Evolutionary conservation across 2,113 vertebrate species (phyloP), one percentile per base, ranked within the genome.

Genomic region (Brachyistius frenatus): DNA sequence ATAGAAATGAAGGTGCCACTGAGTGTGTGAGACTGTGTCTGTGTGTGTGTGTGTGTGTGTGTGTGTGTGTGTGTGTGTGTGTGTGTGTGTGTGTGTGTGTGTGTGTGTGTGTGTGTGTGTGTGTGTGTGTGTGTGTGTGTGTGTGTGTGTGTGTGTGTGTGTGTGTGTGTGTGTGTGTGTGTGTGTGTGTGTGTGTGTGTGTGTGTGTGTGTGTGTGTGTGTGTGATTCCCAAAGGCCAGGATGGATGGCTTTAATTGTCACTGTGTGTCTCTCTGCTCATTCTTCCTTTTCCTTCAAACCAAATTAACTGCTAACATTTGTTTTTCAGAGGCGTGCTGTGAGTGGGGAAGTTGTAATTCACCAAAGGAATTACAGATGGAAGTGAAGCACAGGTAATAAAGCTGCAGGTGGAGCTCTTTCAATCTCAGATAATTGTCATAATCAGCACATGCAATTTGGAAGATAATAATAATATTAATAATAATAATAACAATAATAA

Each of bases 251-350:
- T 93, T 93, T 95, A 94, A 94, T 95, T 94, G 95, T 94, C 93
- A 93, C 90, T 30, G 69, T 93, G 89, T 91, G 91, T 90, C 93
- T 93, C 92, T 92, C 89, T 2, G 84, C 95, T 93, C 94, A 93
- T 94, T 88, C 93, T 94, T 95, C 91, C 94, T 96, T 94, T 94
- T 95, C 67, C 66, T 66, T 80, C 52, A 73, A 95, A 96, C 95
- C 95, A 96, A 95, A 95, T 94, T 92, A 96, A 95, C 93, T 90
- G 90, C 85, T 78, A 94, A 87, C 91, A 93, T 94, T 94, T 94
- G 95, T 94, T 94, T 96, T 95, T 93, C 4, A 50, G 85, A 54
- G 73, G 61, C 78, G 41, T 61, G 87, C 81, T 78, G 81, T 49
- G 85, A 67, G 63, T 6, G 49, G 94, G 73, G 94, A 95, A 94